Percentiles rank a stretch among this genome's conserved stretches.
These are phyloP conservation scores for Notothenia coriiceps DNA, from an alignment of 2,113 vertebrate species.

Conservation along the genomic window DNA sequence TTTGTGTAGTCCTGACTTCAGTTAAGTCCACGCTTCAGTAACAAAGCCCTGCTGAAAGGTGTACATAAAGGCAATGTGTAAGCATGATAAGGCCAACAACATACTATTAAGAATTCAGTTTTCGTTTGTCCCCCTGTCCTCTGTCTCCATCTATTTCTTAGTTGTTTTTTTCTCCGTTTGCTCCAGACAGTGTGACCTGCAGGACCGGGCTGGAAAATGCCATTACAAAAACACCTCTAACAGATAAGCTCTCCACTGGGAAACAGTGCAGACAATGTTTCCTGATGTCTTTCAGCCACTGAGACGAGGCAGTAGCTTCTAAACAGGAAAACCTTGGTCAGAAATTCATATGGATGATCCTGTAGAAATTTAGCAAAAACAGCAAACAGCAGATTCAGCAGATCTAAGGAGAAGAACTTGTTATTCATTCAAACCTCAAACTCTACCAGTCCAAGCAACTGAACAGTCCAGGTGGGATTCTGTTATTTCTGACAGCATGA, in stretches of 20 bases:
- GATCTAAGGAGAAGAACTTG: constrained; percentile 53
- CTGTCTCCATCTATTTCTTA: constrained; percentile 18
- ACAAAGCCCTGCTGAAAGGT: constrained; percentile 49
- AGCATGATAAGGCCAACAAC: constrained; percentile 51
- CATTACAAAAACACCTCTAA: constrained; percentile 58
- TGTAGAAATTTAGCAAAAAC: constrained; percentile 43
- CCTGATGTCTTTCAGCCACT: constrained; percentile 52
- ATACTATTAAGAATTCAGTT: constrained; percentile 52
- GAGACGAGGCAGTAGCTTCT: constrained; percentile 31
- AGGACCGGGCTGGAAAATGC: constrained; percentile 38
- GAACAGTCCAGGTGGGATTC: not conserved
- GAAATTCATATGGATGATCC: constrained; percentile 56
- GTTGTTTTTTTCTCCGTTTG: constrained; percentile 33
- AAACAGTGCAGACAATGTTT: constrained; percentile 46
- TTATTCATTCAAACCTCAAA: constrained; percentile 49
- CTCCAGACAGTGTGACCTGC: constrained; percentile 65
- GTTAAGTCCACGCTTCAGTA: constrained; percentile 39
- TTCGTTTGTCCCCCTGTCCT: constrained; percentile 22
- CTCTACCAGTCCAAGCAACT: not conserved
- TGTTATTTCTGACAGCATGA: constrained; percentile 17
- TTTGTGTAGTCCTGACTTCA: constrained; percentile 39
- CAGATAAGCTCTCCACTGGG: constrained; percentile 65
- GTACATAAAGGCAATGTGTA: constrained; percentile 56
- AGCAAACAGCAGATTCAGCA: constrained; percentile 38
- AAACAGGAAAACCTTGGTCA: constrained; percentile 30